Evolutionary conservation across 1,140 invertebrate genomes (phyloP).

Genomic region (Drosophila tropicalis): DNA sequence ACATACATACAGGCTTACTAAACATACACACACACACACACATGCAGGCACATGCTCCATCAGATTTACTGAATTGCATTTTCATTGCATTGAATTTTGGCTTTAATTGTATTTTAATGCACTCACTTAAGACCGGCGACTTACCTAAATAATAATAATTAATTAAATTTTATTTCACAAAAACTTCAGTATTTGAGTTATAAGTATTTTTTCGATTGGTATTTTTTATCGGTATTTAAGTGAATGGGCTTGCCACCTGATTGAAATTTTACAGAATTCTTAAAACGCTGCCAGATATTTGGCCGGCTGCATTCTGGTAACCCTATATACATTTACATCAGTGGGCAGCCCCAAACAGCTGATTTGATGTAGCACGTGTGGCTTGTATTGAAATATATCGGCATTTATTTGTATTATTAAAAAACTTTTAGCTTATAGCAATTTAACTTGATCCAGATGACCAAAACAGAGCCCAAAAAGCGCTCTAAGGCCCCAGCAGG

Average conservation of each 20-base stretch:
- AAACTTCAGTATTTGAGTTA: constrained; percentile 7
- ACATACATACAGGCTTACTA: constrained; percentile 11
- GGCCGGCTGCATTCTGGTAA: neutral
- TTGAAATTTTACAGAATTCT: neutral
- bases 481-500: constrained; percentile 40
- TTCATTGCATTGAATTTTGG: neutral
- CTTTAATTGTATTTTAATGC: neutral
- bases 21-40: constrained; percentile 5
- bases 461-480: constrained; percentile 46
- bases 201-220: constrained; percentile 6
- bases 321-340: neutral
- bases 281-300: neutral
- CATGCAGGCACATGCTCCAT: neutral
- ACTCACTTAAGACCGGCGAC: neutral
- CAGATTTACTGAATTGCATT: neutral
- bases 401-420: neutral
- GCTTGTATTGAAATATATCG: constrained; percentile 23
- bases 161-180: constrained; percentile 7
- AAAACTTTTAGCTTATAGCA: neutral
- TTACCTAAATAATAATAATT: constrained; percentile 14
- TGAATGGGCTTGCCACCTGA: neutral
- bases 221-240: constrained; percentile 1
- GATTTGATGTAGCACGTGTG: constrained; percentile 45
- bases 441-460: constrained; percentile 26
- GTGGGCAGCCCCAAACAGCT: constrained; percentile 19